Conservation (phyloP, 2,113 vertebrate genomes). For the Chascanopsetta lugubris region DNA sequence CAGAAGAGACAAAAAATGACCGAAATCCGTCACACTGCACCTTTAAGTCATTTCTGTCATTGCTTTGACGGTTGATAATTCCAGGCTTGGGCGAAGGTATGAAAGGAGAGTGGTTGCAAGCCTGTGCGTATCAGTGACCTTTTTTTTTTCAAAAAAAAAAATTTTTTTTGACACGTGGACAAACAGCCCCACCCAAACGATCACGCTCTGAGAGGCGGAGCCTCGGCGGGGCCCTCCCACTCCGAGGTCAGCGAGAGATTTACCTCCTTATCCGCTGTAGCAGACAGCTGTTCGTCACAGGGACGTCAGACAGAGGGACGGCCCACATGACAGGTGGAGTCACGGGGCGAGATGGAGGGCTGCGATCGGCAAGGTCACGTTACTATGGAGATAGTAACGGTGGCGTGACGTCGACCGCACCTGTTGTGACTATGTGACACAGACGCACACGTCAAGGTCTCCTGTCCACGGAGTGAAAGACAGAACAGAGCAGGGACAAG, state of each 20-base stretch:
- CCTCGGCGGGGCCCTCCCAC: constrained; percentile 41
- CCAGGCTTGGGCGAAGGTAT: constrained; percentile 15
- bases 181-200: constrained; percentile 49
- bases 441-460: constrained; percentile 68
- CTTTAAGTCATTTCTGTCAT: too few species aligned
- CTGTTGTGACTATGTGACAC: constrained; percentile 61
- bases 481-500: constrained; percentile 24
- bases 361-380: constrained; percentile 67
- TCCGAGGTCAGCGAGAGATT: constrained; percentile 57
- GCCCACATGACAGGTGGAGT: constrained; percentile 43
- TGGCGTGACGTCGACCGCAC: constrained; percentile 48
- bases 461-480: constrained; percentile 39
- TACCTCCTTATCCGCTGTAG: constrained; percentile 51
- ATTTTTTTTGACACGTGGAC: too few species aligned
- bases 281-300: constrained; percentile 71
- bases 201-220: constrained; percentile 18
- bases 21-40: too few species aligned
- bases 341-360: constrained; percentile 39
- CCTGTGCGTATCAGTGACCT: constrained; percentile 21
- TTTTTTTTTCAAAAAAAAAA: too few species aligned
- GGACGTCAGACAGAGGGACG: constrained; percentile 27
- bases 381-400: constrained; percentile 60
- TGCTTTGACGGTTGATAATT: too few species aligned
- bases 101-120: not conserved
- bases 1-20: too few species aligned